A percentile compares a stretch with the other conserved stretches of the same genome.
Evolutionary conservation across 2,888 invertebrate species (phyloP).

Genomic region (Sthenelais limicola): DNA sequence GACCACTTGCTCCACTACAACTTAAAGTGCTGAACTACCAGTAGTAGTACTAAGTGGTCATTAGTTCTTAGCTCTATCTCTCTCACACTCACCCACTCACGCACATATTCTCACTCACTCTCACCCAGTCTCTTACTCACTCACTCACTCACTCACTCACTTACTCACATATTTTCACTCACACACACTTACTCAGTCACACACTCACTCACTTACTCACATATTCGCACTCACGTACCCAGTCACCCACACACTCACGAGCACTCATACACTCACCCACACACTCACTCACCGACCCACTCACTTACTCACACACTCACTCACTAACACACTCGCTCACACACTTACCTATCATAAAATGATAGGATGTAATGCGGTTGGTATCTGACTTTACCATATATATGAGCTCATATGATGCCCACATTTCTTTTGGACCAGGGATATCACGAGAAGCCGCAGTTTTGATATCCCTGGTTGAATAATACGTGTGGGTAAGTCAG

Average conservation of each 20-base stretch:
- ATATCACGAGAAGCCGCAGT: no score
- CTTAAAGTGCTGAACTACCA: no score
- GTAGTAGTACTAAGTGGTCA: no score
- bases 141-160: not conserved
- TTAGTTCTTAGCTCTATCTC: no score
- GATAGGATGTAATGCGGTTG: no score
- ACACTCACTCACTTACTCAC: not conserved
- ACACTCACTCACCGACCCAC: not conserved
- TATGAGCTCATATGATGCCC: no score
- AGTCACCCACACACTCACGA: not conserved
- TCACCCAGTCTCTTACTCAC: not conserved
- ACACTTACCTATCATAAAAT: no score
- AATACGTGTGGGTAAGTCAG: no score
- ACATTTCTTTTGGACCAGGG: no score
- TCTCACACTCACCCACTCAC: not conserved
- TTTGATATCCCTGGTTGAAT: no score
- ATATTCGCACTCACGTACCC: not conserved
- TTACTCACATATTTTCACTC: not conserved
- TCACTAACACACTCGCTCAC: not conserved
- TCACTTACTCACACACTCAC: not conserved
- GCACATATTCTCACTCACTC: not conserved
- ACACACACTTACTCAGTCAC: not conserved
- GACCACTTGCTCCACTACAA: no score
- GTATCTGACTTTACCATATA: no score
- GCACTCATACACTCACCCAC: not conserved